Conservation (phyloP, 2,888 invertebrate genomes). For the Troilus luridus region DNA sequence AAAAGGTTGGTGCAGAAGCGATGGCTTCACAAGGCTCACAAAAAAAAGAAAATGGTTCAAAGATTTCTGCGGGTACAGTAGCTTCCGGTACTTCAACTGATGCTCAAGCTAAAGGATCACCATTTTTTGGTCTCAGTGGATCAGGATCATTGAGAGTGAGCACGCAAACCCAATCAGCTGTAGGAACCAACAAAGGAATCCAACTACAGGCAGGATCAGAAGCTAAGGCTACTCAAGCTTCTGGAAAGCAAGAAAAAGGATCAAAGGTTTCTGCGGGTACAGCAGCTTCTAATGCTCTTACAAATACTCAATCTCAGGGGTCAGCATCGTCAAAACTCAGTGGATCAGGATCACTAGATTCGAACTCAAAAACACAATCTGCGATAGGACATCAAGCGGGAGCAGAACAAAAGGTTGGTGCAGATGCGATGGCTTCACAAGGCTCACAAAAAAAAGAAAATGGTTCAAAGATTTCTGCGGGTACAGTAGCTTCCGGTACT, state of each 20-base stretch:
- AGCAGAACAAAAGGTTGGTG: too few relatives aligned
- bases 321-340: not conserved
- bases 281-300: not conserved
- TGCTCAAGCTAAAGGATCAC: not conserved
- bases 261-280: not conserved
- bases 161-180: not conserved
- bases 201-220: not conserved
- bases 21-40: not conserved
- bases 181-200: not conserved
- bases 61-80: too few relatives aligned
- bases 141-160: not conserved
- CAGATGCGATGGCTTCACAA: not conserved
- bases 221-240: not conserved
- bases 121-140: not conserved
- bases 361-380: not conserved
- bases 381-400: not conserved
- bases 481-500: not conserved
- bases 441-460: not conserved
- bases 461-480: not conserved
- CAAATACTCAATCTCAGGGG: not conserved
- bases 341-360: not conserved
- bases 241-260: not conserved
- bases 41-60: not conserved
- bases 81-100: too few relatives aligned
- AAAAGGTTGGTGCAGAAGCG: not conserved